Percentiles rank a stretch among this genome's conserved stretches.
phyloP scores from a whole-genome alignment of 2,888 invertebrate genomes.

The Tholera decimalis region DNA sequence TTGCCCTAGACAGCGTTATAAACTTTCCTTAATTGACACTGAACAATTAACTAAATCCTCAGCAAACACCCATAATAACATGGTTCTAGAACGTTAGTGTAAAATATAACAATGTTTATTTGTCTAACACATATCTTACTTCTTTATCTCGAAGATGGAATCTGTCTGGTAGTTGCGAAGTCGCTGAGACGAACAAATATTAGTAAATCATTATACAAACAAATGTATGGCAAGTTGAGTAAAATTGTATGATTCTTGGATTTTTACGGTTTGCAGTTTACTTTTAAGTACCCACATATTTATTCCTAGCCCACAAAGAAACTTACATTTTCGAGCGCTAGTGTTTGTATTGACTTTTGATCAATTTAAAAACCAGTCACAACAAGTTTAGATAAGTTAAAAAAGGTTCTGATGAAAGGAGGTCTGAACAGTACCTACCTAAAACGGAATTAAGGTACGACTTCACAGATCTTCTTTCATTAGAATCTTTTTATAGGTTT shows the following conservation, averaged over 20 bases:
- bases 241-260: conserved; percentile 5
- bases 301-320: not conserved
- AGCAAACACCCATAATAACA: conserved; percentile 3
- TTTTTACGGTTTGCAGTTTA: conserved; percentile 8
- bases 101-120: conserved; percentile 36
- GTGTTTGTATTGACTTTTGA: too few species aligned
- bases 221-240: not conserved
- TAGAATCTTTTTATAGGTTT: too few species aligned
- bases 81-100: conserved; percentile 7
- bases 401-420: too few species aligned
- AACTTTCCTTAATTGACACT: conserved; percentile 17
- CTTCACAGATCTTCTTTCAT: too few species aligned
- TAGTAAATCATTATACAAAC: conserved; percentile 33
- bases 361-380: too few species aligned
- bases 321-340: not conserved
- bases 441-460: too few species aligned
- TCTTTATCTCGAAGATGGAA: conserved; percentile 33
- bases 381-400: too few species aligned
- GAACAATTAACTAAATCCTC: conserved; percentile 20
- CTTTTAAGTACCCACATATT: not conserved
- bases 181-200: conserved; percentile 49
- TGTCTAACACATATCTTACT: conserved; percentile 28
- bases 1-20: not conserved
- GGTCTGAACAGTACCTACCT: too few species aligned
- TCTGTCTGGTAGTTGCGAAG: conserved; percentile 38